These are phyloP conservation scores for Rattus norvegicus DNA, from an alignment of 2,113 vertebrate species.

Conservation along the genomic window GRCr8 NC_086022.1:65310501-65311000, in stretches of 20 bases:
- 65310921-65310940: neutral
- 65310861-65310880: neutral
- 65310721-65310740: neutral
- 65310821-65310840: neutral
- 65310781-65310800: neutral
- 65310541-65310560: neutral
- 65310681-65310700: neutral
- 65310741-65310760: neutral
- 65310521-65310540: neutral
- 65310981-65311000: neutral
- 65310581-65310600: neutral
- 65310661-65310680: neutral
- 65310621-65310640: neutral
- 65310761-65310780: neutral
- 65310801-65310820: neutral
- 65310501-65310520: rapidly evolving
- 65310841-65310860: too few relatives aligned
- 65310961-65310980: neutral
- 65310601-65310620: neutral
- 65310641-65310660: neutral
- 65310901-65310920: neutral
- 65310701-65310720: neutral
- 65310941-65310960: neutral
- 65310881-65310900: neutral
- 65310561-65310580: neutral